Evolutionary conservation across 2,113 vertebrate species (phyloP), one percentile per base, ranked within the genome.

Genomic region (Leptobrachium leishanense): DNA sequence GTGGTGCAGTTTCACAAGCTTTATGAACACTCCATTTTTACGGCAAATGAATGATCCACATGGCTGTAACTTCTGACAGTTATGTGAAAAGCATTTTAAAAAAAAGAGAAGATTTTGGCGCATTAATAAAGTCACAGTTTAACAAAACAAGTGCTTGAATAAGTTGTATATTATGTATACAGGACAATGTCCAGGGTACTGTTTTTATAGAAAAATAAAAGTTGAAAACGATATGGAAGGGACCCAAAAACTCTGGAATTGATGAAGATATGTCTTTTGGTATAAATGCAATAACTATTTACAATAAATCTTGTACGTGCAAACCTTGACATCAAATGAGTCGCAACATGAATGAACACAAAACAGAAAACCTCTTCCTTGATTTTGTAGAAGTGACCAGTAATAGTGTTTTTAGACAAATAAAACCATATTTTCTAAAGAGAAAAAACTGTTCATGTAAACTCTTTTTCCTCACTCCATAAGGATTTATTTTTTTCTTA

Each of bases 1-100:
- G 5, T 53, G 77, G 77, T 67, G 42, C 77, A 31, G 62, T 79
- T 72, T 41, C 20, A 46, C 39, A 72, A 72, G 77, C 63, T 79
- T 79, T 79, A 79, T 73, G 69, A 67, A 79, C 70, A 79, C 40
- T 79, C 72, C 63, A 73, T 73, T 79, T 50, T 79, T 79, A 79
- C 66, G 63, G 63, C 70, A 43, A 73, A 55, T 67, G 70, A 79
- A 70, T 42, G 64, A 67, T 73, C 63, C 70, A 73, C 77, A 79
- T 67, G 77, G 70, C 63, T 73, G 63, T 73, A 79, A 72, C 77
- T 73, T 67, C 62, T 79, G 77, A 73, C 70, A 67, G 62, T 67
- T 73, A 73, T 67, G 70, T 79, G 69, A 72, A 55, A 40, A 53
- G n/a, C n/a, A 68, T 79, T 79, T 79, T 40, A 65, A 57, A 43